Percentiles rank a stretch among this genome's conserved stretches.
Conservation (phyloP, 2,113 vertebrate species). For the Petrocephalus microphthalmus region DNA sequence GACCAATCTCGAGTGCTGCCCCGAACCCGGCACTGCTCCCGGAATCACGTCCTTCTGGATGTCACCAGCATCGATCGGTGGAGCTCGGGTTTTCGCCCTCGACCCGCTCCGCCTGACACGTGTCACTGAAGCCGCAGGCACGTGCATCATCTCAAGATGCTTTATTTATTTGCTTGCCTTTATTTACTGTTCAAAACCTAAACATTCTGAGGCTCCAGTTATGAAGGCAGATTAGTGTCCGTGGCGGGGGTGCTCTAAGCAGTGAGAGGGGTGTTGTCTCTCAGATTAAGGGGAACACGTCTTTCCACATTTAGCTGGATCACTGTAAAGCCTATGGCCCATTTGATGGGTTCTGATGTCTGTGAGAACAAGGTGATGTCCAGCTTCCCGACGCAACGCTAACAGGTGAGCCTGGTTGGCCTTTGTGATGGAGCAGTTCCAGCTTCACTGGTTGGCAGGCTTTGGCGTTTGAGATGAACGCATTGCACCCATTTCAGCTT, state of each 20-base stretch:
- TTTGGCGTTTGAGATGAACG: not conserved
- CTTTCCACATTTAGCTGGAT: not conserved
- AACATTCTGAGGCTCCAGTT: not conserved
- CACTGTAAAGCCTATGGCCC: not conserved
- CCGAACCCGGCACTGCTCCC: not conserved
- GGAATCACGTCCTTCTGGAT: not conserved
- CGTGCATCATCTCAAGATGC: not conserved
- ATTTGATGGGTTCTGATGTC: not conserved
- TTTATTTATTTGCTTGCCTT: not conserved
- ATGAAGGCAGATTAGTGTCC: not conserved
- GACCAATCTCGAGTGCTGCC: not conserved
- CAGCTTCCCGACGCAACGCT: not conserved
- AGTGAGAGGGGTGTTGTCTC: not conserved
- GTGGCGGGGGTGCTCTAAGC: not conserved
- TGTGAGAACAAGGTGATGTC: not conserved
- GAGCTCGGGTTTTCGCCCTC: not conserved
- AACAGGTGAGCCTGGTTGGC: not conserved
- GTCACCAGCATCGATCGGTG: conserved; percentile 9
- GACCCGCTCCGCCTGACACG: not conserved
- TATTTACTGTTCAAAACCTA: not conserved
- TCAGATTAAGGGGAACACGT: not conserved
- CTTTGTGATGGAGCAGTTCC: not conserved
- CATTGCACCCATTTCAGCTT: not conserved
- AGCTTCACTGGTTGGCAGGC: not conserved
- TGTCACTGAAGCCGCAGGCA: not conserved